Evolutionary conservation across 2,797 vertebrate species (phyloP).

Genomic region (Sciurus vulgaris): DNA sequence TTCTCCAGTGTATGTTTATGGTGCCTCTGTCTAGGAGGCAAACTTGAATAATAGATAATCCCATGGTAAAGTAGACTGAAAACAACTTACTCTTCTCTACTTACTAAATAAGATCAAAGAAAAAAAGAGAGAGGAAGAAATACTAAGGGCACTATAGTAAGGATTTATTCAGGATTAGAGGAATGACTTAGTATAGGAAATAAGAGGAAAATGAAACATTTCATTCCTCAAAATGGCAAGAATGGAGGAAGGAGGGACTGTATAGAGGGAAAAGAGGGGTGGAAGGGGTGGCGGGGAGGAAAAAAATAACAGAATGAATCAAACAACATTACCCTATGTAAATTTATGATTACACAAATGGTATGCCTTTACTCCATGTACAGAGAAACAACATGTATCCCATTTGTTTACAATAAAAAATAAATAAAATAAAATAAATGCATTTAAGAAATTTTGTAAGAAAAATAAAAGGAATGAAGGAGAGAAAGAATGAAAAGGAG

Average conservation of each 20-base stretch:
- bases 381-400: no score
- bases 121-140: background rate
- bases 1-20: no score
- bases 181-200: background rate
- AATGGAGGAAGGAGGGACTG: no score
- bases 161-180: background rate
- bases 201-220: background rate
- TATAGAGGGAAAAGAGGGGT: no score
- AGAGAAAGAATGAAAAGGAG: no score
- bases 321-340: no score
- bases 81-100: background rate
- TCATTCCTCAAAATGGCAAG: background rate
- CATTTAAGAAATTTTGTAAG: background rate
- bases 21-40: no score
- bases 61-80: background rate
- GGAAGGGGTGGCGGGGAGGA: no score
- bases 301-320: no score
- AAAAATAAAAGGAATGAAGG: background rate
- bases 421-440: background rate
- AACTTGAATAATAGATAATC: background rate
- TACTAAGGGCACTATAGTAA: background rate
- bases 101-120: background rate
- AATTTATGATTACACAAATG: no score
- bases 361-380: no score
- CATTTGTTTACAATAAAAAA: no score